phyloP scores from a whole-genome alignment of 2,888 invertebrate species.

The Cybosia mesomella region DNA sequence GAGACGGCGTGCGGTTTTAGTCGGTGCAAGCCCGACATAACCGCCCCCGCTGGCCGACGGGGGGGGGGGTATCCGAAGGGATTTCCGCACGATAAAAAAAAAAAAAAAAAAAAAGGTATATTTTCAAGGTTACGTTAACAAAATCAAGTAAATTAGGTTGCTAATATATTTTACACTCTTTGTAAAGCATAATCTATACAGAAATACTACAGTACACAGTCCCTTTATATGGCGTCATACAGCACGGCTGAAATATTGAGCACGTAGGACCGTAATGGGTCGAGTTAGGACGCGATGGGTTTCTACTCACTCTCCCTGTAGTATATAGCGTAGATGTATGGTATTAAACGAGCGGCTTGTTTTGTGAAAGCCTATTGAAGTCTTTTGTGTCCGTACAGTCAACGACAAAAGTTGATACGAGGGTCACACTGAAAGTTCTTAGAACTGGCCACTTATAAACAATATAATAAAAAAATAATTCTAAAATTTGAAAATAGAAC shows the following conservation, averaged over 20 bases:
- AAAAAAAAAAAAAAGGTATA: no score
- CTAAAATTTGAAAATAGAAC: no score
- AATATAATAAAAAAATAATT: no score
- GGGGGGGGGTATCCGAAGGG: no score
- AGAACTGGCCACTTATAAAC: no score
- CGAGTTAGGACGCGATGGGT: slow-evolving; percentile 57
- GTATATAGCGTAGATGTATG: slow-evolving; percentile 17
- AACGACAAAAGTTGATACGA: no score
- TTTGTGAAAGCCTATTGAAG: not conserved
- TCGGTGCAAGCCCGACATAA: no score
- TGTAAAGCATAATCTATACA: not conserved
- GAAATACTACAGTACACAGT: not conserved
- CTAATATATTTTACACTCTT: not conserved
- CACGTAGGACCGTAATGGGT: slow-evolving; percentile 60
- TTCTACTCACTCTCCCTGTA: slow-evolving; percentile 39
- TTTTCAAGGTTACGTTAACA: no score
- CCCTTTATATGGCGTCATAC: slow-evolving; percentile 25
- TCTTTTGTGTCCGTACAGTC: not conserved
- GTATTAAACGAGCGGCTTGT: not conserved
- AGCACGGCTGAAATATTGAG: slow-evolving; percentile 54
- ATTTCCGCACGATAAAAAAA: no score
- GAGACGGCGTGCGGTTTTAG: no score
- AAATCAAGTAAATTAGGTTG: not conserved
- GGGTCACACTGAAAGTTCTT: no score
- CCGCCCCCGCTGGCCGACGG: no score